Conservation (phyloP, 2,797 vertebrate species). For the Myotis myotis region DNA sequence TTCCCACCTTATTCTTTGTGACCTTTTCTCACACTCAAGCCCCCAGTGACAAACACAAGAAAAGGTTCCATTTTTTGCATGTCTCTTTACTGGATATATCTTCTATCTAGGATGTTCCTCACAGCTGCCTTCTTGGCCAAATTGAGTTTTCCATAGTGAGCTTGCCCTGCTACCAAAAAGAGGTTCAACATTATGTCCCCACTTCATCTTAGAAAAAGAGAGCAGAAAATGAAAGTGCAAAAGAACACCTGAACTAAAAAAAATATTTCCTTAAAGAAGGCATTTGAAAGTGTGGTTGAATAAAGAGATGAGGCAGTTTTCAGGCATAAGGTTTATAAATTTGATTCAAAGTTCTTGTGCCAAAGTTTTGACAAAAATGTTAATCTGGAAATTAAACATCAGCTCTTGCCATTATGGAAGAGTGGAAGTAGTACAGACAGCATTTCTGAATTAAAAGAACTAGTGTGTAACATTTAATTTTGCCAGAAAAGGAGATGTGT, state of each 20-base stretch:
- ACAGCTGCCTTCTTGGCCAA: not conserved
- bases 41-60: not conserved
- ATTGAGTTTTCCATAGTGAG: not conserved
- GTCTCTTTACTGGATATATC: not conserved
- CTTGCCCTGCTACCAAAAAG: not conserved
- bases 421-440: accelerated
- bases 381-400: not conserved
- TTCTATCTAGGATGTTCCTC: not conserved
- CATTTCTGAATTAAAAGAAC: not conserved
- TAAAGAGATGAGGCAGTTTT: not conserved
- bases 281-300: not conserved
- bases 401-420: not conserved
- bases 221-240: not conserved
- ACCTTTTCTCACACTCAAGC: not conserved
- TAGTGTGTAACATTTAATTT: not conserved
- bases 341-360: not conserved
- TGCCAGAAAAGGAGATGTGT: not conserved
- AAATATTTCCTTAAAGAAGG: not conserved
- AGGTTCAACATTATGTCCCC: not conserved
- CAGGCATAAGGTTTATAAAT: not conserved
- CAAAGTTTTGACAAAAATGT: not conserved
- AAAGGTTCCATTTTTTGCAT: not conserved
- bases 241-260: not conserved
- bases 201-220: not conserved
- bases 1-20: not conserved